Conservation (phyloP, 2,113 vertebrate species). For the Urocolius indicus region DNA sequence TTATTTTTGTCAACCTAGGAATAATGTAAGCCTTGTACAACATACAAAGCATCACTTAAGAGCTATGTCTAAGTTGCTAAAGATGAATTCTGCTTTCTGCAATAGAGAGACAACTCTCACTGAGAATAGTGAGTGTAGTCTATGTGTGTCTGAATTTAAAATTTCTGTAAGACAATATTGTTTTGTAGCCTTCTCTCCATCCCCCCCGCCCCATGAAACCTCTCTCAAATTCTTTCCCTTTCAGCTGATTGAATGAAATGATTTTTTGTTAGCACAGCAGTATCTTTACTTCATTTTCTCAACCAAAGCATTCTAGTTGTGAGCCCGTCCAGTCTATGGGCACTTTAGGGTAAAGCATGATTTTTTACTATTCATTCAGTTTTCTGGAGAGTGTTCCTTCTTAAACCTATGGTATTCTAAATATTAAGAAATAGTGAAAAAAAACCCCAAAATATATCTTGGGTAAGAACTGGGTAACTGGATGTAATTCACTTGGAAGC, state of each 20-base stretch:
- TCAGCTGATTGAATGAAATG: neutral
- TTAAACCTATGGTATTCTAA: neutral
- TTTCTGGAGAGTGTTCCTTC: neutral
- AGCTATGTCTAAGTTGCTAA: neutral
- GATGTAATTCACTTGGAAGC: neutral
- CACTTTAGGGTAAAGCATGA: fast-evolving
- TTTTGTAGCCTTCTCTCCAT: neutral
- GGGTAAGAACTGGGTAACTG: neutral
- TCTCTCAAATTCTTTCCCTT: neutral
- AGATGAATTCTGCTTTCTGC: slow-evolving; percentile 4
- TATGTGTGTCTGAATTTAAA: neutral
- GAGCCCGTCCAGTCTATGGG: neutral
- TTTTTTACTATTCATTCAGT: neutral
- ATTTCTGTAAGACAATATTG: neutral
- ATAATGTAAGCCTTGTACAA: slow-evolving; percentile 45
- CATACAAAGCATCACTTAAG: neutral
- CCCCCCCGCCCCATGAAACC: neutral
- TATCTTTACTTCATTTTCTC: neutral
- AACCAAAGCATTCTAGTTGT: neutral
- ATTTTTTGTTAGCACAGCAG: neutral
- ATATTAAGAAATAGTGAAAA: neutral
- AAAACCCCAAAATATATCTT: neutral
- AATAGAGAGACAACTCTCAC: neutral
- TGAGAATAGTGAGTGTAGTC: neutral
- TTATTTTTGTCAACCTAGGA: slow-evolving; percentile 31